phyloP scores from a whole-genome alignment of 2,888 invertebrate genomes.

The Biston stratarius region DNA sequence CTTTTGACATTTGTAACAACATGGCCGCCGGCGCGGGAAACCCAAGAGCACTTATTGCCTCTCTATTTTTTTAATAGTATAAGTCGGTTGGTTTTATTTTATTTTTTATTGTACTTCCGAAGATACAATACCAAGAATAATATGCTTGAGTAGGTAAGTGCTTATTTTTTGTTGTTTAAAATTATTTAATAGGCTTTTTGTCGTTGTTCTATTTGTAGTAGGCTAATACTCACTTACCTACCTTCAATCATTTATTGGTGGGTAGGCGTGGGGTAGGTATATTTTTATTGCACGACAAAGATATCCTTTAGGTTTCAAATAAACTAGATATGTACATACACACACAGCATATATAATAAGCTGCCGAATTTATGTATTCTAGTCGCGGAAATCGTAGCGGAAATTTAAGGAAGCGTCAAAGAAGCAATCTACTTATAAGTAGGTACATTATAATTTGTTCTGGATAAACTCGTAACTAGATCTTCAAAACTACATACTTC shows the following conservation, averaged over 20 bases:
- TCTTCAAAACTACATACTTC: too few species aligned
- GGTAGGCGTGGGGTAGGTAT: neutral
- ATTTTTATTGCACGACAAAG: neutral
- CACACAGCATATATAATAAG: too few species aligned
- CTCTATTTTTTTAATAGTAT: constrained; percentile 59
- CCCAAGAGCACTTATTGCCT: constrained; percentile 74
- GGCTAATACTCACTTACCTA: neutral
- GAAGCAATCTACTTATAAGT: too few species aligned
- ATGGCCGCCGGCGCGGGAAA: constrained; percentile 68
- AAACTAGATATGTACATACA: too few species aligned
- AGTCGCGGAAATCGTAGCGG: too few species aligned
- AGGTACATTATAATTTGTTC: too few species aligned
- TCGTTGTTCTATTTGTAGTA: neutral
- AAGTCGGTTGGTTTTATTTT: constrained; percentile 49
- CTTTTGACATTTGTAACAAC: constrained; percentile 67
- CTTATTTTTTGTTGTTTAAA: constrained; percentile 12
- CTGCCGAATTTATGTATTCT: too few species aligned
- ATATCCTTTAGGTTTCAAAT: neutral
- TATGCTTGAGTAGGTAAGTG: constrained; percentile 19
- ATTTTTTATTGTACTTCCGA: constrained; percentile 37
- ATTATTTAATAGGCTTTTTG: constrained; percentile 8
- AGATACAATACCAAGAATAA: constrained; percentile 25
- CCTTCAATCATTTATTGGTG: neutral
- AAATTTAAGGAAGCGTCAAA: too few species aligned
- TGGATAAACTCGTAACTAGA: too few species aligned